Evolutionary conservation across 2,888 invertebrate genomes (phyloP), one percentile per base, ranked within the genome.

Genomic region (Cetonia aurata): DNA sequence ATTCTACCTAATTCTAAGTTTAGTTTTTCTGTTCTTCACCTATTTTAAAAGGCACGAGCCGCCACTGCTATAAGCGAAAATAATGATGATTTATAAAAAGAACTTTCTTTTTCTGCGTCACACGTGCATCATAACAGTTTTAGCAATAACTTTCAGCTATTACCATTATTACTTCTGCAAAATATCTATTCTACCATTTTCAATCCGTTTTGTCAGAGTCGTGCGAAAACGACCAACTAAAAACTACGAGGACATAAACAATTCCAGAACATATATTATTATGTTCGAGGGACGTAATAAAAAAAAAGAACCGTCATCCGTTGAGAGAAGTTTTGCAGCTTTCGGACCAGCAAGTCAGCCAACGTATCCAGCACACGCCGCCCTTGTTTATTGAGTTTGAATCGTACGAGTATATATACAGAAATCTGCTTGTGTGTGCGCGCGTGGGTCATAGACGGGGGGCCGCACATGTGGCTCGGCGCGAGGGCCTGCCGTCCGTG

Each of bases 391-490:
- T 77, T 77, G 77, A 77, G 76, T 77, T 75, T 72, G 76, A 74
- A 74, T 71, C 73, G 73, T 77, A 75, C 76, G 33, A n/a, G 37
- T 37, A 31, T 56, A n/a, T n/a, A 25, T 37, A 37, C 1, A 10
- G 8, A 37, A 9, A 6, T 10, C 9, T 8, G 37, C 10, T 9
- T 77, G 33, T 56, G 37, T 37, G 33, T 37, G 31, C 10, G 53
- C 19, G n/a, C 25, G 25, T 6, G 55, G 25, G 78, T 78, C 77
- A 78, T 78, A 77, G 78, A 76, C 77, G 75, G 72, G 75, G 48
- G 15, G 13, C 17, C 48, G 77, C 79, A 78, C 78, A 78, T 78
- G 78, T 78, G 78, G 78, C 75, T 72, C 78, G 78, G 77, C 75
- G 71, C 78, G 37, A 37, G 37, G 37, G 37, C 37, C 10, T 8